Base-by-base conservation (phyloP, 2,888 invertebrate genomes). In the Amphimallon solstitiale region DNA sequence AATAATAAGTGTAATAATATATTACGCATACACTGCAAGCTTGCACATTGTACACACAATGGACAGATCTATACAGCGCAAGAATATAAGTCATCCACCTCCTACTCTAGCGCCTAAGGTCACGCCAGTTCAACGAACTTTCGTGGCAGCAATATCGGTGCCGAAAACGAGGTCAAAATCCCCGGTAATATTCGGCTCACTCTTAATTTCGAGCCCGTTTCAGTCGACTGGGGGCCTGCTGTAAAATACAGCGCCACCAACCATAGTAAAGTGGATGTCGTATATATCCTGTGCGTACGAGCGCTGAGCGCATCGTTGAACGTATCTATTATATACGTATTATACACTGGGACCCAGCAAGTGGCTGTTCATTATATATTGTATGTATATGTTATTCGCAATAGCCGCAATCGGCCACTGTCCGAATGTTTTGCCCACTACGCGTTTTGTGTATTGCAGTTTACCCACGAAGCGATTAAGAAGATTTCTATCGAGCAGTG, bases 61-160 rank as follows among this genome's bases (percentile, higher is more conserved):
- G 1, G 17, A n/a, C 17, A 38, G 12, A 21, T 12, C 17, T n/a
- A 37, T 43, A 29, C 19, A 15, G 14, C 14, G 40, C 52, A 12
- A 10, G 17, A 56, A 59, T 59, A 43, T 59, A 59, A 59, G 15
- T 43, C 56, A 59, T 37, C 56, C 51, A 65, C 71, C 73, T 70
- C 73, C 74, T 71, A 73, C 73, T 43, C 68, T 69, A 66, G 49
- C 59, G 45, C 65, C 71, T 72, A 73, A 74, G 73, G 75, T 75
- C 74, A 75, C 67, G 65, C 51, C 67, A 71, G 75, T 73, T 70
- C 75, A 71, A 67, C 73, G 75, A 75, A 74, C 74, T 71, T 69
- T 40, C n/a, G n/a, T n/a, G n/a, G 49, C 37, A 63, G 54, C 54
- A 64, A 60, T 61, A 67, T 61, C 65, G 54, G n/a, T 59, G 60